Evolutionary conservation across 2,797 vertebrate genomes (phyloP), one percentile per base, ranked within the genome.

Genomic region (Gadopsis marmoratus): DNA sequence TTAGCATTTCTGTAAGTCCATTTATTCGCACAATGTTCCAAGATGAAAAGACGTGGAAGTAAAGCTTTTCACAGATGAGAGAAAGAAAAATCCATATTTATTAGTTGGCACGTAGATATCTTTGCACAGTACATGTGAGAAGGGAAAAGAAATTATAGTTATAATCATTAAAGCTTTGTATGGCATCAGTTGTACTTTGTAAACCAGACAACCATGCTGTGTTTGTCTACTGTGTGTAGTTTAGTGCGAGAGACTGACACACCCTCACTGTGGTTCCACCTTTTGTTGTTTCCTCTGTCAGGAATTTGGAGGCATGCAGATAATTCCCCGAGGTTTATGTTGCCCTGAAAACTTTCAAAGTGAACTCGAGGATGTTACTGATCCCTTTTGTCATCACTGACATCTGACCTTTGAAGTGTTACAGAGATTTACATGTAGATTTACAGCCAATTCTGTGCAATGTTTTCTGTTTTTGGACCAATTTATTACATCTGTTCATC

Each of bases 181-280:
- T 58, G 5, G 51, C 19, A 7, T 33, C 7, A 62, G 3, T 29
- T 8, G 70, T 21, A 41, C 33, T 67, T 43, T 60, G 29, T 66
- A 41, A 71, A 70, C 8, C 56, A 67, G 50, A 43, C 74, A 21
- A 16, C 8, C 7, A 8, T 50, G 35, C 41, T 19, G 14, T 47
- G 64, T 81, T 41, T 71, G 55, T 67, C 16, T 64, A 55, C 50
- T 59, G 51, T 65, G 67, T 69, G 58, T 79, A 43, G 43, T 54
- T 23, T 0, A 72, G 31, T 23, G 21, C 50, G 63, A 48, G 59
- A 74, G 41, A 21, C 43, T 0, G 68, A 69, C 86, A 78, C 71
- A 54, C 89, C 74, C 74, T 84, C 10, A 1, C 11, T 47, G 26
- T 67, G 54, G 58, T 72, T 58, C 29, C 43, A 7, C 74, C 37